Evolutionary conservation across 2,797 vertebrate genomes (phyloP), one percentile per base, ranked within the genome.

Genomic region (Aeoliscus strigatus): DNA sequence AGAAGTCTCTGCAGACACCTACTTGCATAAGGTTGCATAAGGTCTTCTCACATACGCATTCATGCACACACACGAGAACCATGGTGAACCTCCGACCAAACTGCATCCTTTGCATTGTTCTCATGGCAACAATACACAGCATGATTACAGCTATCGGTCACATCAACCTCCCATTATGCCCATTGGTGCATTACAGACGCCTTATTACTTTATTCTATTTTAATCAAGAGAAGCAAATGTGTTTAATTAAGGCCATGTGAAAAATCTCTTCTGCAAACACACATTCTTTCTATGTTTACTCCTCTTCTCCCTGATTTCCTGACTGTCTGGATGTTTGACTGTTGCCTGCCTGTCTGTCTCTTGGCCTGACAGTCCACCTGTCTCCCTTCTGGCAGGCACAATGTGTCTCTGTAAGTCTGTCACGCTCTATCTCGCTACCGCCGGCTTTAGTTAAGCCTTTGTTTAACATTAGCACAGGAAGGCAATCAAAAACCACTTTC

Each of bases 401-500:
- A 14, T 35, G 53, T 52, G 49, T 33, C 35, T 33, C 25, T 31
- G 31, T 11, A 21, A 43, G 44, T 59, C 48, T 37, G 26, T 41
- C 52, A 48, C 3, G 8, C 25, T 37, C n/a, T n/a, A 17, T 41
- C 35, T 51, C 6, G 18, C 74, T 49, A 51, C 60, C 31, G 48
- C 55, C 60, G 55, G 65, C 47, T 70, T 70, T 45, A 18, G 51
- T 70, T 70, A 67, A 71, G 63, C 64, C 25, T 48, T 68, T 79
- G 70, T 79, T 80, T 79, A 63, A 71, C 71, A 59, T 52, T 50
- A 67, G 39, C 50, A 27, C 60, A 70, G 77, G 58, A 69, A 77
- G 73, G 67, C 65, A 72, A 75, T 80, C 72, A 73, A 73, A 78
- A 77, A 40, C 2, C 65, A 69, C 68, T 65, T 73, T 75, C 48